phyloP scores from a whole-genome alignment of 2,888 invertebrate species.

The Deilephila elpenor region DNA sequence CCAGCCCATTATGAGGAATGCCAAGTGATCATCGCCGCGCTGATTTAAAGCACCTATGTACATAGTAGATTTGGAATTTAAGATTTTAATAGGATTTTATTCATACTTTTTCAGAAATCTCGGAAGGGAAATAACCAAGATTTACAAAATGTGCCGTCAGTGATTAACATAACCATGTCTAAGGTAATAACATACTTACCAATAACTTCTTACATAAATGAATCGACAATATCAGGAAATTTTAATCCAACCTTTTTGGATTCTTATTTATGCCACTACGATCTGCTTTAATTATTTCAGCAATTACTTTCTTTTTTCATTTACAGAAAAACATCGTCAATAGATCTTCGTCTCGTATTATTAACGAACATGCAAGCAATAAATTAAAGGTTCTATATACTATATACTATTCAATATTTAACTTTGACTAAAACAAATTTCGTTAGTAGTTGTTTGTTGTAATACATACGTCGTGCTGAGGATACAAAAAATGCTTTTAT shows the following conservation, averaged over 20 bases:
- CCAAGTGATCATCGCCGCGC: no score
- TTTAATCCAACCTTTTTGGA: no score
- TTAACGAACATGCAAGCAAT: constrained; percentile 25
- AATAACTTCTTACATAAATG: not conserved
- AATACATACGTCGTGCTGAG: no score
- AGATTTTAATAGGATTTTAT: not conserved
- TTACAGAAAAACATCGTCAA: constrained; percentile 52
- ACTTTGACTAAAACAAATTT: not conserved
- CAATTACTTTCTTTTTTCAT: not conserved
- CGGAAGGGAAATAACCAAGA: constrained; percentile 42
- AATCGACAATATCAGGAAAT: no score
- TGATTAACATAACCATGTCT: constrained; percentile 63
- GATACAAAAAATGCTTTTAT: no score
- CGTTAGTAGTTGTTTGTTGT: no score
- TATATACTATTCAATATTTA: not conserved
- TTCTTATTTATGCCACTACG: no score
- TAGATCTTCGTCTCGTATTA: constrained; percentile 39
- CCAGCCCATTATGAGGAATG: no score
- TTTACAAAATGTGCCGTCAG: constrained; percentile 48
- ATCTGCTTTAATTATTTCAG: not conserved
- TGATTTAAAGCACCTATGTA: no score
- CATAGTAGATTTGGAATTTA: no score
- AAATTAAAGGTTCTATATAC: constrained; percentile 19
- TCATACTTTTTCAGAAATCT: constrained; percentile 57
- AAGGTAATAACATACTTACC: constrained; percentile 49